These are phyloP conservation scores for Odocoileus virginianus DNA, from an alignment of 2,113 vertebrate species.

Conservation along the genomic window DNA sequence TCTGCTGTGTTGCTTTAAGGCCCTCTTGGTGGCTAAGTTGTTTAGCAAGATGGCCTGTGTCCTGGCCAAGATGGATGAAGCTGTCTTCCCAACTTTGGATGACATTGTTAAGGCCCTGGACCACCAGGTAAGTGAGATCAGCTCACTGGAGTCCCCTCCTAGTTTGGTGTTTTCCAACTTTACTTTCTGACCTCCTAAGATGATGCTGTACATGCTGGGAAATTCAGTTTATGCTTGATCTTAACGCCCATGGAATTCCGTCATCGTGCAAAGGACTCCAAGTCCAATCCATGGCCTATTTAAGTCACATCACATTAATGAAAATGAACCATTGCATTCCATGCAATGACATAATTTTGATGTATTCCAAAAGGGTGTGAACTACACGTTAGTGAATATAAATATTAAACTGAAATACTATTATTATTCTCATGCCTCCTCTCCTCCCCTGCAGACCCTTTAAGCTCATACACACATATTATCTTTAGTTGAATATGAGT, in stretches of 20 bases:
- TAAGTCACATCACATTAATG: background rate
- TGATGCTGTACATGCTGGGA: background rate
- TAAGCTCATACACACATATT: background rate
- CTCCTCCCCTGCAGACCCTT: background rate
- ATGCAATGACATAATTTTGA: background rate
- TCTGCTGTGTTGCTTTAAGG: constrained; percentile 44
- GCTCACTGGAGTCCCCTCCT: background rate
- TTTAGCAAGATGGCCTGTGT: constrained; percentile 66
- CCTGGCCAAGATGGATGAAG: constrained; percentile 53
- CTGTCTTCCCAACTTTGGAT: constrained; percentile 64
- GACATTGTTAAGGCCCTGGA: constrained; percentile 26
- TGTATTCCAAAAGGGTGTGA: background rate
- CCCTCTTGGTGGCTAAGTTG: constrained; percentile 48
- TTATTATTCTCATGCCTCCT: background rate
- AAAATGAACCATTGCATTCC: background rate
- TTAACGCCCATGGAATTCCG: background rate
- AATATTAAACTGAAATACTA: background rate
- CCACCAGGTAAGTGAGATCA: constrained; percentile 41
- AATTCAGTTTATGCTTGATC: background rate
- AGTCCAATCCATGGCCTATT: background rate
- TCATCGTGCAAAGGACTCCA: background rate
- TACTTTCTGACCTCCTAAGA: background rate
- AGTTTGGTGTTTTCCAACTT: background rate
- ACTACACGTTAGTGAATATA: background rate
- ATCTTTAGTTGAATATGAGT: background rate